A percentile compares a stretch with the other conserved stretches of the same genome.
These are phyloP conservation scores for Idaea aversata DNA, from an alignment of 2,888 invertebrate species.

Conservation along the genomic window DNA sequence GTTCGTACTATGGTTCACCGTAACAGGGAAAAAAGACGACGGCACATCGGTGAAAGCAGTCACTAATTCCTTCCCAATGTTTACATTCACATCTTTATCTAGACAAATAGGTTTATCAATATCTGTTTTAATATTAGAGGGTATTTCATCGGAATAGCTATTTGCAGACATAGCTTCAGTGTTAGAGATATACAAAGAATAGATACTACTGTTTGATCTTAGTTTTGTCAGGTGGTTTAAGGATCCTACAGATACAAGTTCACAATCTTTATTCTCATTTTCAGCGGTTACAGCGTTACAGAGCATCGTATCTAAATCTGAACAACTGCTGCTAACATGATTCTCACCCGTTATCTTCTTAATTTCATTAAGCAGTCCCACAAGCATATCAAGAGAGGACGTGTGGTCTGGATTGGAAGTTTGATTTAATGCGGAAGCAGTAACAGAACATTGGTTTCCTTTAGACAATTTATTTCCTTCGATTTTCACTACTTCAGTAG, in stretches of 20 bases:
- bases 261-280: constrained; percentile 31
- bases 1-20: constrained; percentile 37
- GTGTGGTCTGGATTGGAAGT: constrained; percentile 44
- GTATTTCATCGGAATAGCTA: not conserved
- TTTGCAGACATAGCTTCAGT: constrained; percentile 16
- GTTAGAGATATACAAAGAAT: constrained; percentile 45
- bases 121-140: constrained; percentile 1
- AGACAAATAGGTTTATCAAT: constrained; percentile 27
- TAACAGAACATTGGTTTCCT: not conserved
- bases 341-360: constrained; percentile 63
- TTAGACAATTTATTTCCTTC: not conserved
- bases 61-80: constrained; percentile 36
- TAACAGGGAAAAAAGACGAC: constrained; percentile 40
- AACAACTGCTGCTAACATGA: constrained; percentile 29
- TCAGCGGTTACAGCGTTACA: constrained; percentile 35
- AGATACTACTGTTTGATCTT: constrained; percentile 46
- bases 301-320: constrained; percentile 42
- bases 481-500: not conserved
- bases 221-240: constrained; percentile 46
- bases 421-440: constrained; percentile 3
- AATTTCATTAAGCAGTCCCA: constrained; percentile 67
- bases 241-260: constrained; percentile 46
- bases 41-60: constrained; percentile 50
- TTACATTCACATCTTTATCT: constrained; percentile 57
- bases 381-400: constrained; percentile 64